These are phyloP conservation scores for Campopleginae sp. DNA, from an alignment of 2,888 invertebrate species.

Conservation along the genomic window DNA sequence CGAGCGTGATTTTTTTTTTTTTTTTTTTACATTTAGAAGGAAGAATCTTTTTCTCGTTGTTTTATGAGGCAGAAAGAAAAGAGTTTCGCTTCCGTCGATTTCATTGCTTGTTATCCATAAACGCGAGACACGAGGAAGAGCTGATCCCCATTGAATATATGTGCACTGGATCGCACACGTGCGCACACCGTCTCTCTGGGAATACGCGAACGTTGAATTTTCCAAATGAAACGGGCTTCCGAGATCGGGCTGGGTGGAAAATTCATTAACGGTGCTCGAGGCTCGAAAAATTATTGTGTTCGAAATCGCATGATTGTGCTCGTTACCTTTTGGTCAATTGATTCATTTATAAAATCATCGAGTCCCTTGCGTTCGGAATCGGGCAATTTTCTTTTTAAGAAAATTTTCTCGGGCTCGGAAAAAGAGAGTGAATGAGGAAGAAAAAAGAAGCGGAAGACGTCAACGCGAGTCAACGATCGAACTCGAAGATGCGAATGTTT, in stretches of 20 bases:
- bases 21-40: conserved; percentile 19
- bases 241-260: background rate
- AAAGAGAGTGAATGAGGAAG: background rate
- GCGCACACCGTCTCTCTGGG: background rate
- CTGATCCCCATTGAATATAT: conserved; percentile 55
- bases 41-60: conserved; percentile 57
- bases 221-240: background rate
- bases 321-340: background rate
- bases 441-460: conserved; percentile 16
- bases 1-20: conserved; percentile 20
- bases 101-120: conserved; percentile 12
- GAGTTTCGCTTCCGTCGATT: conserved; percentile 4
- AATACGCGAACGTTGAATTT: conserved; percentile 48
- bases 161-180: conserved; percentile 42
- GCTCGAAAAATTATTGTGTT: background rate
- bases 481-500: background rate
- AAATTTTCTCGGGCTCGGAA: background rate
- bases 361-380: background rate
- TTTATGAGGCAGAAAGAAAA: conserved; percentile 43
- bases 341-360: background rate
- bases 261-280: conserved; percentile 10
- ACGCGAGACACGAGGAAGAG: conserved; percentile 49
- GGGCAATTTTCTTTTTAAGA: background rate
- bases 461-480: background rate
- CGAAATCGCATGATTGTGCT: background rate